Evolutionary conservation across 2,797 vertebrate genomes (phyloP).

Genomic region (Sebastes iracundus): DNA sequence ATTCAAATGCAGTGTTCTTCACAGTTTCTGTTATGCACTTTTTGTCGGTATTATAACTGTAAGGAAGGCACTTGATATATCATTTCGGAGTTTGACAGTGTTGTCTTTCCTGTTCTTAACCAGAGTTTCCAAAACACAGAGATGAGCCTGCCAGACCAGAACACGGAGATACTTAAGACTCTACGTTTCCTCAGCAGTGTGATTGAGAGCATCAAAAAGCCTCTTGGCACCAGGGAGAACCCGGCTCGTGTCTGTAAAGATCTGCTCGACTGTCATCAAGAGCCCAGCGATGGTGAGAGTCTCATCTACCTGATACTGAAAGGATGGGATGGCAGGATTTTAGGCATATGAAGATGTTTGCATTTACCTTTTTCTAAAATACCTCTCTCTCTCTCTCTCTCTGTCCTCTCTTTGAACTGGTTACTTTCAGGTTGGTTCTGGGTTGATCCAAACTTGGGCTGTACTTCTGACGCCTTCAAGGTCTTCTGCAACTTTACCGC

Average conservation of each 20-base stretch:
- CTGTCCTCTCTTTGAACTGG: background rate
- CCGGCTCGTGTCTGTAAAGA: slow-evolving; percentile 96
- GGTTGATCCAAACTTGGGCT: slow-evolving; percentile 98
- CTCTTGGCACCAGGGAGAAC: slow-evolving; percentile 92
- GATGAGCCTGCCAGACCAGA: slow-evolving; percentile 85
- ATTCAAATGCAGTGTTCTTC: too few relatives aligned
- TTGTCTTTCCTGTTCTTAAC: background rate
- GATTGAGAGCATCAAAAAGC: slow-evolving; percentile 92
- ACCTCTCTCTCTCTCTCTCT: too few relatives aligned
- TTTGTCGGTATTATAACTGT: background rate
- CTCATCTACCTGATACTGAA: background rate
- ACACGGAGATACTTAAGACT: slow-evolving; percentile 90
- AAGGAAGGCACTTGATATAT: background rate
- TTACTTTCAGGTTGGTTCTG: slow-evolving; percentile 90
- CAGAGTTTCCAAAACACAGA: slow-evolving; percentile 95
- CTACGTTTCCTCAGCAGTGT: slow-evolving; percentile 91
- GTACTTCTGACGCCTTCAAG: slow-evolving; percentile 93
- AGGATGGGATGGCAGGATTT: background rate
- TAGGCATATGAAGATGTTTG: background rate
- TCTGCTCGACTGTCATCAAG: slow-evolving; percentile 90
- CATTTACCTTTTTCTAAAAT: background rate
- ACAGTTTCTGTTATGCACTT: background rate
- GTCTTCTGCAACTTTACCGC: slow-evolving; percentile 98
- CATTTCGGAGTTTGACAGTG: background rate
- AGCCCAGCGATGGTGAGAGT: slow-evolving; percentile 89